A percentile compares a stretch with the other conserved stretches of the same genome.
Conservation (phyloP, 2,888 invertebrate genomes). For the Ornithoptera alexandrae region DNA sequence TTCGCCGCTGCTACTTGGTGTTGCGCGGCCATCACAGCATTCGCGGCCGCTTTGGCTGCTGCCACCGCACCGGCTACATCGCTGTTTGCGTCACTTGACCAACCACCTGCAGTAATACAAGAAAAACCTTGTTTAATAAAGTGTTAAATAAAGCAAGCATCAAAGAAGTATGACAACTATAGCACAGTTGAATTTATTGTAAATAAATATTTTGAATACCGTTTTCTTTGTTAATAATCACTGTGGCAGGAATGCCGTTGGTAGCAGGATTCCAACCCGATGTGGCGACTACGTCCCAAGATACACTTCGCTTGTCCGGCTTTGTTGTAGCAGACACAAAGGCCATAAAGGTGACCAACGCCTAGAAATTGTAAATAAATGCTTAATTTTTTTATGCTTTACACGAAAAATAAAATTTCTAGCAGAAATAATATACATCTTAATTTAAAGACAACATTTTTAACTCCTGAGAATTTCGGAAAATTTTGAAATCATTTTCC, state of each 20-base stretch:
- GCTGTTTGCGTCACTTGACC: constrained; percentile 74
- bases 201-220: constrained; percentile 8
- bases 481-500: too few species aligned
- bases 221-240: constrained; percentile 19
- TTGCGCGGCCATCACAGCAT: constrained; percentile 85
- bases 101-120: constrained; percentile 27
- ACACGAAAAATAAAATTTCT: neutral
- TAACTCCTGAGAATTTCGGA: too few species aligned
- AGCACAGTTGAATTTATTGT: neutral
- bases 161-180: constrained; percentile 11
- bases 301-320: constrained; percentile 59
- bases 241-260: constrained; percentile 40
- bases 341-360: constrained; percentile 40
- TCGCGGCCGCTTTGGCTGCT: constrained; percentile 86
- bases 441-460: neutral
- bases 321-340: constrained; percentile 39
- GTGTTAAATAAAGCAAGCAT: too few species aligned
- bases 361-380: constrained; percentile 34
- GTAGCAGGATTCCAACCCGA: constrained; percentile 37
- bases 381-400: neutral
- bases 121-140: neutral
- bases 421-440: neutral
- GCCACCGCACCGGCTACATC: constrained; percentile 87
- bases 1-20: constrained; percentile 87
- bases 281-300: constrained; percentile 43